A percentile compares a stretch with the other conserved stretches of the same genome.
These are phyloP conservation scores for Clarias pachynema DNA, from an alignment of 2,797 vertebrate species.

Conservation along the genomic window DNA sequence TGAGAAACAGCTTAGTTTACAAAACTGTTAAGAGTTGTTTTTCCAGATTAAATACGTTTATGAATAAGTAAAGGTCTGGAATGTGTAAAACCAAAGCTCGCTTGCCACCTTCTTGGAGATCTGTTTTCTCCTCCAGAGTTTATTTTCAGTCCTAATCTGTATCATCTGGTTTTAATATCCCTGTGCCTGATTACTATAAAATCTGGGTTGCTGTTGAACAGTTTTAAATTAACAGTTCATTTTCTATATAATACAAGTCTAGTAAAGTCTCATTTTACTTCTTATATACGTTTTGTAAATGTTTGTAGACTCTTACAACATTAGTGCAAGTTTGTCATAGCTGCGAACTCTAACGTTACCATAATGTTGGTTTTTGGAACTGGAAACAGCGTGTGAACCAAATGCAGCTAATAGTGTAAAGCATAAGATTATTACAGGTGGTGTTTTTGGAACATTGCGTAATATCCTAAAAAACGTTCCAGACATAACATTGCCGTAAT, in stretches of 20 bases:
- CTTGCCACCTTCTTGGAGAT: constrained; percentile 30
- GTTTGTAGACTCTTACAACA: neutral
- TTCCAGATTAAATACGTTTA: constrained; percentile 20
- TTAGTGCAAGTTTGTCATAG: neutral
- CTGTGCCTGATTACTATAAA: constrained; percentile 24
- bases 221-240: neutral
- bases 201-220: constrained; percentile 10
- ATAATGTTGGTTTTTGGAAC: neutral
- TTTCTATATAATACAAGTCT: neutral
- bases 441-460: neutral
- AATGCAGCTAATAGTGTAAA: neutral
- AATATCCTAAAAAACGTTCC: too few relatives aligned
- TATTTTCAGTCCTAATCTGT: constrained; percentile 39
- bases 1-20: constrained; percentile 28
- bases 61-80: constrained; percentile 22
- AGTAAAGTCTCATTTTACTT: neutral
- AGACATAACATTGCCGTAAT: too few relatives aligned
- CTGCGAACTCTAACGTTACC: neutral
- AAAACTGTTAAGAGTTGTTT: constrained; percentile 10
- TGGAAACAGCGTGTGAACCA: neutral
- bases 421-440: constrained; percentile 5
- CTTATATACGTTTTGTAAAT: neutral
- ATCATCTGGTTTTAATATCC: constrained; percentile 38
- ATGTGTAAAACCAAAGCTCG: constrained; percentile 16
- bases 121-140: constrained; percentile 26